Percentiles rank a stretch among this genome's conserved stretches.
Evolutionary conservation across 2,797 vertebrate genomes (phyloP).

Genomic region (Gymnoscopelus microlampas): DNA sequence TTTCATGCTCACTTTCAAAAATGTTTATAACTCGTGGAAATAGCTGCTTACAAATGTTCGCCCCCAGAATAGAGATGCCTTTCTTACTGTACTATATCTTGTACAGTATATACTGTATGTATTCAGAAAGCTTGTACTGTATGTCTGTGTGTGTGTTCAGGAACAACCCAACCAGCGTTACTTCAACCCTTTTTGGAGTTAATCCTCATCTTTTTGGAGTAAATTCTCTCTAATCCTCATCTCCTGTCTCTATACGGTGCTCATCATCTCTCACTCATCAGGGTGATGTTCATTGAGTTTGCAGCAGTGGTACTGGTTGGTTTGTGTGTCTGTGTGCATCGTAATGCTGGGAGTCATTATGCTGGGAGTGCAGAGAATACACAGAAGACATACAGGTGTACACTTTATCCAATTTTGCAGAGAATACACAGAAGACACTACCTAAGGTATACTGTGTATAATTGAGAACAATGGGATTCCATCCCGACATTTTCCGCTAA

Average conservation of each 20-base stretch:
- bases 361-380: conserved; percentile 54
- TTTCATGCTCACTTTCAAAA: too few relatives aligned
- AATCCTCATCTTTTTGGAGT: conserved; percentile 4
- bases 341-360: conserved; percentile 58
- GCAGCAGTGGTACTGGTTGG: conserved; percentile 20
- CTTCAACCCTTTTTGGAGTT: neutral
- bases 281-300: conserved; percentile 15
- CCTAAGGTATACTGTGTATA: too few relatives aligned
- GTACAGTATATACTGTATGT: too few relatives aligned
- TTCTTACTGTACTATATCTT: too few relatives aligned
- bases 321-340: conserved; percentile 35
- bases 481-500: too few relatives aligned
- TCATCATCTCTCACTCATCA: conserved; percentile 18
- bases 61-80: too few relatives aligned
- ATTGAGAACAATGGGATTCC: too few relatives aligned
- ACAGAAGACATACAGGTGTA: too few relatives aligned
- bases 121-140: neutral
- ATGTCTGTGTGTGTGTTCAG: conserved; percentile 50
- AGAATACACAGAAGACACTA: too few relatives aligned
- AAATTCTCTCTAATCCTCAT: neutral
- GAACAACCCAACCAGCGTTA: conserved; percentile 19
- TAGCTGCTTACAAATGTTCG: too few relatives aligned
- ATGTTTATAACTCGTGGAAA: too few relatives aligned
- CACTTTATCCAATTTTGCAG: too few relatives aligned
- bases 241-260: neutral